Base-by-base conservation (phyloP, 2,888 invertebrate species). In the Malacosoma neustria region DNA sequence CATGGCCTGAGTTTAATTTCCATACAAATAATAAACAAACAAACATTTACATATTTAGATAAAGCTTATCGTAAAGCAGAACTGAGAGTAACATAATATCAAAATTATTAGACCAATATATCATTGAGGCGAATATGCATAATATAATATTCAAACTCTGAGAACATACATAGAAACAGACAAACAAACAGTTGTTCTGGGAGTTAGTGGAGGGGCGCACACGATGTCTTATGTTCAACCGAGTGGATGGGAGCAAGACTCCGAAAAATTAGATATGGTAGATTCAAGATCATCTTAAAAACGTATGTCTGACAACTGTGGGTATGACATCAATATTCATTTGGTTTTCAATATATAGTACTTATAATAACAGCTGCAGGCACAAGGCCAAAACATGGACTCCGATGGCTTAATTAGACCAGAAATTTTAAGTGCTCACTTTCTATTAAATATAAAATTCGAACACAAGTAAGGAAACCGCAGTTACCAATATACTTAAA, bases 131-230 rank as follows among this genome's bases (percentile, higher is more conserved):
- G 48, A 63, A 64, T 64, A 66, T 64, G 65, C 62, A 65, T 63
- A 57, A 61, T 36, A n/a, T 32, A 32, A 32, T 32, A 32, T 13
- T n/a, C 32, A 7, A 32, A 32, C 13, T 32, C 13, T 22, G 2
- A 22, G 22, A 22, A 22, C 22, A 22, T 22, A 48, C 46, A 45
- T 45, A 51, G 22, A 22, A 22, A 61, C 66, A 67, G 63, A 71
- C 77, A 73, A 72, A 77, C 80, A 79, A 79, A 70, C 82, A 80
- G 82, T 82, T 80, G 81, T 75, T 80, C 71, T 64, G 63, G 66
- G 70, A 65, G 74, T 75, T 72, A 75, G 73, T 62, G 68, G 70
- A 70, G 53, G 49, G 57, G 59, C 62, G 59, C 54, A 61, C 69
- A 61, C 67, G 70, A 70, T 72, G 80, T 81, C 81, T 80, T 81